Evolutionary conservation across 2,888 invertebrate species (phyloP), one percentile per base, ranked within the genome.

Genomic region (Leucophora obtusa): DNA sequence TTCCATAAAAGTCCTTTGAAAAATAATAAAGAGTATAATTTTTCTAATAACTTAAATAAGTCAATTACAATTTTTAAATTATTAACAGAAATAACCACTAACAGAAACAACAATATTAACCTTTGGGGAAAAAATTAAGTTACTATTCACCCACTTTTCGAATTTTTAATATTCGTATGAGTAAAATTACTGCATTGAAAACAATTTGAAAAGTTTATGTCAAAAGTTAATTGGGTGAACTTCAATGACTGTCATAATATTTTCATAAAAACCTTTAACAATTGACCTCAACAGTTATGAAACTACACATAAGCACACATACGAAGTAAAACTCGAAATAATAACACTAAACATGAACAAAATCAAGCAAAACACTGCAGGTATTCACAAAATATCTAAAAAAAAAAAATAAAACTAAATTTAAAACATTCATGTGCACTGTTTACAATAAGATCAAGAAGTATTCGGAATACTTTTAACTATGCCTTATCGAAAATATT

Each of bases 201-300:
- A 66, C 43, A 38, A 56, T 83, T 79, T 77, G 77, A 79, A 82
- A 83, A 79, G 77, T 82, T 79, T 50, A 76, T 82, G 82, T 83
- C 83, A 83, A 82, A 83, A 82, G 83, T 80, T 83, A 83, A 83
- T 83, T 83, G 82, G 75, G 71, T 72, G 79, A 82, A 82, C 75
- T 77, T 82, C 81, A 82, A 78, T 82, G 75, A 69, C 82, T 83
- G 83, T 82, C 82, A 83, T 77, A 83, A 83, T 82, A 82, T 70
- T 75, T 76, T 79, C 68, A 68, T n/a, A n/a, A 68, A 28, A 43
- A 68, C 63, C 71, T 68, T 72, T 73, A 73, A 60, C 82, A 76
- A 65, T 79, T 80, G 78, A 82, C 73, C 79, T 60, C 65, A 68
- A 71, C 69, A 35, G 28, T 58, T 68, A n/a, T 14, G 38, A 65